Evolutionary conservation across 2,113 vertebrate genomes (phyloP).

Genomic region (Ciconia boyciana): DNA sequence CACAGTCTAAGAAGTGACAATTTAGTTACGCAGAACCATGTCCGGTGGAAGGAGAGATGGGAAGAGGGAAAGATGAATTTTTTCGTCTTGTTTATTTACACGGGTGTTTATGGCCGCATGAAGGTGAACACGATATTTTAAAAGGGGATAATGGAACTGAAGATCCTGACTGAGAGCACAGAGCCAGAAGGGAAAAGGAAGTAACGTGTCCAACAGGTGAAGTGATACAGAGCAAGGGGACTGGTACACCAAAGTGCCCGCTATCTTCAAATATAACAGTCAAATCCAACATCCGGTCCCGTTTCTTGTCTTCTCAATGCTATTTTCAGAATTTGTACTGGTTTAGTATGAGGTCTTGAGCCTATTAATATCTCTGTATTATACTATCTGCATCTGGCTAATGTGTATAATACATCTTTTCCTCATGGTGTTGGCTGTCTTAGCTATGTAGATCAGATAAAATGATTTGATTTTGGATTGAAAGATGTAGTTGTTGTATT

Average conservation of each 20-base stretch:
- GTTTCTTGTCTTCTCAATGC: not conserved
- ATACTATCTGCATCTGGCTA: not conserved
- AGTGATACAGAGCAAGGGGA: not conserved
- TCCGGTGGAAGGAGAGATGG: not conserved
- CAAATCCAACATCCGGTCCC: not conserved
- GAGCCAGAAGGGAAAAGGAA: not conserved
- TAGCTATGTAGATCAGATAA: not conserved
- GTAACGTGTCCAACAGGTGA: not conserved
- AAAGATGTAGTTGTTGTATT: not conserved
- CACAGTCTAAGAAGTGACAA: not conserved
- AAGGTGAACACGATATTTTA: not conserved
- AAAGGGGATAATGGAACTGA: not conserved
- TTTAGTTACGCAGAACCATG: not conserved
- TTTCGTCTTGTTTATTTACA: not conserved
- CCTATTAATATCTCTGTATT: not conserved
- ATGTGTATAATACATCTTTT: not conserved
- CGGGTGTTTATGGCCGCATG: not conserved
- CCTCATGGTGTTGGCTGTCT: not conserved
- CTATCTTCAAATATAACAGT: not conserved
- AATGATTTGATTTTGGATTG: not conserved
- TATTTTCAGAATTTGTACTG: not conserved
- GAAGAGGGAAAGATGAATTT: not conserved
- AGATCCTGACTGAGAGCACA: not conserved
- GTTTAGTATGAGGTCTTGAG: not conserved
- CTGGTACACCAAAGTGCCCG: accelerated